Conservation (phyloP, 2,113 vertebrate genomes). For the Chiloscyllium plagiosum region DNA sequence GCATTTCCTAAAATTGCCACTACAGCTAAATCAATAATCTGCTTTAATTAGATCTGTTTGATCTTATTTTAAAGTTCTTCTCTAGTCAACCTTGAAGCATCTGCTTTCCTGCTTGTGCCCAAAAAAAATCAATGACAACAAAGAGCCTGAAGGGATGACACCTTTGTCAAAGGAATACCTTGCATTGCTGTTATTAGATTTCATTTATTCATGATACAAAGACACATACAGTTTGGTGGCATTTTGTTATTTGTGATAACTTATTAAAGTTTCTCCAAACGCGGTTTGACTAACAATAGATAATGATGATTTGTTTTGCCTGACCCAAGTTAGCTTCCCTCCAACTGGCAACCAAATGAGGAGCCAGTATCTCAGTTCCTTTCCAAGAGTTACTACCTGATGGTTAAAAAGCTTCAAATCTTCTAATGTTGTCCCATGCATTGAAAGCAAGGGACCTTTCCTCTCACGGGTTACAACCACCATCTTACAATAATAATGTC, state of each 20-base stretch:
- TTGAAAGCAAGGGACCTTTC: not conserved
- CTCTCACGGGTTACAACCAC: not conserved
- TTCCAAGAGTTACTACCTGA: not conserved
- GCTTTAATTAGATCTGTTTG: slow-evolving; percentile 9
- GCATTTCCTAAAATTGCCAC: not conserved
- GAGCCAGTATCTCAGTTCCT: not conserved
- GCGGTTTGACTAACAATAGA: not conserved
- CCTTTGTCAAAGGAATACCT: not conserved
- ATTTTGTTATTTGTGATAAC: no score
- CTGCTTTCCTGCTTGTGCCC: not conserved
- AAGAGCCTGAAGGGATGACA: not conserved
- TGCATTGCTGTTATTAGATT: not conserved
- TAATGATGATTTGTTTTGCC: not conserved
- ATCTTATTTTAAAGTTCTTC: not conserved
- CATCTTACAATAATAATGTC: not conserved
- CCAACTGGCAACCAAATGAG: not conserved
- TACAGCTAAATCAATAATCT: slow-evolving; percentile 12
- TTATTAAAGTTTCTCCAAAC: not conserved
- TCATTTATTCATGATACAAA: not conserved
- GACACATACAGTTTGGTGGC: no score
- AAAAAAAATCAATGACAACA: not conserved
- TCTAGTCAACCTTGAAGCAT: not conserved
- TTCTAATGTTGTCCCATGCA: not conserved
- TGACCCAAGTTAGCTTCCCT: not conserved
- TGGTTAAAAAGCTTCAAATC: not conserved